These are phyloP conservation scores for Epizoanthus ramosus DNA, from an alignment of 92 coral and sea anemone species.

Conservation along the genomic window DNA sequence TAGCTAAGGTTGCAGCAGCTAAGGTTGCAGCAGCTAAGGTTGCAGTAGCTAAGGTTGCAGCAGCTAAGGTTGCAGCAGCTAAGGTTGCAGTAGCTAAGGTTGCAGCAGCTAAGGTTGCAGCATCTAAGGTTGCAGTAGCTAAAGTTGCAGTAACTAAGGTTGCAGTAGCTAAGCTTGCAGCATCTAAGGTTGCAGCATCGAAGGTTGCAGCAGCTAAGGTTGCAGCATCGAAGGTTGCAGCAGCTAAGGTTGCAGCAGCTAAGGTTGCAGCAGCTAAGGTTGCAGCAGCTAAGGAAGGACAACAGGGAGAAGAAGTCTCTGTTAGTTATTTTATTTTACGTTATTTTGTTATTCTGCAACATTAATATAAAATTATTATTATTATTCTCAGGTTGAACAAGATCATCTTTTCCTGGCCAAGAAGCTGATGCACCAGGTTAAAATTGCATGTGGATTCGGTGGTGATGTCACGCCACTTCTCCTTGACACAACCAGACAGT, in stretches of 20 bases:
- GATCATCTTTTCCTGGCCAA: constrained; percentile 71
- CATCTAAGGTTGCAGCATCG: not conserved
- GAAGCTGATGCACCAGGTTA: constrained; percentile 70
- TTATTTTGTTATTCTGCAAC: not conserved
- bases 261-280: not conserved
- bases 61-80: too few species aligned
- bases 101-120: too few species aligned
- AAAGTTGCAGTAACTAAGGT: not conserved
- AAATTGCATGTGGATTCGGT: constrained; percentile 80
- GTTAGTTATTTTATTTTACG: not conserved
- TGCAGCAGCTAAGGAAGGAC: not conserved
- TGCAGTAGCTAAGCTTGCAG: too few species aligned
- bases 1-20: too few species aligned
- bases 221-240: not conserved
- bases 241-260: not conserved
- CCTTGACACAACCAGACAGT: constrained; percentile 72
- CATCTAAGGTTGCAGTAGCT: too few species aligned
- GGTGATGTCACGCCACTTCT: constrained; percentile 75
- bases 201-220: not conserved
- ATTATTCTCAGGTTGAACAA: constrained; percentile 60
- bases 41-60: too few species aligned
- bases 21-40: too few species aligned
- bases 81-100: too few species aligned
- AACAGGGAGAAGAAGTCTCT: not conserved
- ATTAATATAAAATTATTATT: not conserved